Percentiles rank a stretch among this genome's conserved stretches.
phyloP scores from a whole-genome alignment of 37 sponge, comb jelly and placozoan genomes.

The Axinella damicornis region DNA sequence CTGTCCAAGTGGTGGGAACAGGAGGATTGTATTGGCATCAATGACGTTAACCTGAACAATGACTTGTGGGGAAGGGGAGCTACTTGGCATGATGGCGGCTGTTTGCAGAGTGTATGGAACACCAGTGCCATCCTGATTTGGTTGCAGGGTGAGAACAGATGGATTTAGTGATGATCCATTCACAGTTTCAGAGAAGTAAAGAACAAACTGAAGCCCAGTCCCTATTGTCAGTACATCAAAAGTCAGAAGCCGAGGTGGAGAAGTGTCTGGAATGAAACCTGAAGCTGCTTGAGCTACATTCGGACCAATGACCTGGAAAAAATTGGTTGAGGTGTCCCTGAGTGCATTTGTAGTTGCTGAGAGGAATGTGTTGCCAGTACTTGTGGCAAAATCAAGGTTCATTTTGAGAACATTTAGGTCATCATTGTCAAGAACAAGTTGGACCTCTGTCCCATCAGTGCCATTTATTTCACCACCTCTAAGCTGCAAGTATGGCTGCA shows the following conservation, averaged over 20 bases:
- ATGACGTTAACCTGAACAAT: constrained; percentile 23
- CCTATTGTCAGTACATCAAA: constrained; percentile 79
- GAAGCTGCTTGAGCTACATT: constrained; percentile 42
- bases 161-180: constrained; percentile 64
- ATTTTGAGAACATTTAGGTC: constrained; percentile 75
- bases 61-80: constrained; percentile 26
- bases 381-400: constrained; percentile 53
- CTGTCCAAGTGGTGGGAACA: constrained; percentile 80
- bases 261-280: constrained; percentile 44
- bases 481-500: constrained; percentile 5
- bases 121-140: constrained; percentile 13
- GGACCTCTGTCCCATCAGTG: constrained; percentile 55
- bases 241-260: constrained; percentile 65
- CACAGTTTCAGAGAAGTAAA: constrained; percentile 88
- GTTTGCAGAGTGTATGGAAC: constrained; percentile 53
- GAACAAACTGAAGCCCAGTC: constrained; percentile 39
- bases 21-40: constrained; percentile 64
- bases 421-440: constrained; percentile 46
- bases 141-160: constrained; percentile 63
- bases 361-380: constrained; percentile 61
- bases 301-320: constrained; percentile 23
- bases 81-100: constrained; percentile 32
- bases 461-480: constrained; percentile 53
- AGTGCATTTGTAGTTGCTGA: constrained; percentile 54
- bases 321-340: constrained; percentile 52